Evolutionary conservation across 2,888 invertebrate genomes (phyloP).

Genomic region (Diarsia dahlii): DNA sequence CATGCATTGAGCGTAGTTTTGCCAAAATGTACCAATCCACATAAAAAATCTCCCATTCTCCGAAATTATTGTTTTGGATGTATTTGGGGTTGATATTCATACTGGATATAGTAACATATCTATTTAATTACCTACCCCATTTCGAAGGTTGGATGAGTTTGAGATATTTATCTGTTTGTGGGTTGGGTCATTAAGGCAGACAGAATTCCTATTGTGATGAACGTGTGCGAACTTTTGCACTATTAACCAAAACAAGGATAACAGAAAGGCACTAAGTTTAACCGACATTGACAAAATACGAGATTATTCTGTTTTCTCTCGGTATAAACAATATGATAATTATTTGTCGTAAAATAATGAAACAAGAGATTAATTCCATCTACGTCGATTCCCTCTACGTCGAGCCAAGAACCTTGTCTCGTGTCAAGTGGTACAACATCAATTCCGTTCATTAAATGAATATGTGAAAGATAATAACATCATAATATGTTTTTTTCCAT

Average conservation of each 20-base stretch:
- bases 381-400: too few species aligned
- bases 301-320: constrained; percentile 1
- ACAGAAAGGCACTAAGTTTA: neutral
- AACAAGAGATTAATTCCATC: too few species aligned
- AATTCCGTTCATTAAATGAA: neutral
- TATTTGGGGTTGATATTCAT: neutral
- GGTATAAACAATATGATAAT: neutral
- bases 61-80: neutral
- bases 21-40: constrained; percentile 3
- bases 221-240: neutral
- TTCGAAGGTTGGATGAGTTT: neutral
- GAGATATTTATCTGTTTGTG: neutral
- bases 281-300: neutral
- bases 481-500: neutral
- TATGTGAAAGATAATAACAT: neutral
- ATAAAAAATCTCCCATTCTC: neutral
- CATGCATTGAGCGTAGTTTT: neutral
- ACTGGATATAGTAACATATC: neutral
- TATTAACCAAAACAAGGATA: neutral
- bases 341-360: neutral
- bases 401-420: too few species aligned
- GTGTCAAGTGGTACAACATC: neutral
- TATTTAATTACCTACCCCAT: too few species aligned
- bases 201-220: neutral
- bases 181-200: neutral